Conservation (phyloP, 2,888 invertebrate species). For the Plagiodera versicolora region DNA sequence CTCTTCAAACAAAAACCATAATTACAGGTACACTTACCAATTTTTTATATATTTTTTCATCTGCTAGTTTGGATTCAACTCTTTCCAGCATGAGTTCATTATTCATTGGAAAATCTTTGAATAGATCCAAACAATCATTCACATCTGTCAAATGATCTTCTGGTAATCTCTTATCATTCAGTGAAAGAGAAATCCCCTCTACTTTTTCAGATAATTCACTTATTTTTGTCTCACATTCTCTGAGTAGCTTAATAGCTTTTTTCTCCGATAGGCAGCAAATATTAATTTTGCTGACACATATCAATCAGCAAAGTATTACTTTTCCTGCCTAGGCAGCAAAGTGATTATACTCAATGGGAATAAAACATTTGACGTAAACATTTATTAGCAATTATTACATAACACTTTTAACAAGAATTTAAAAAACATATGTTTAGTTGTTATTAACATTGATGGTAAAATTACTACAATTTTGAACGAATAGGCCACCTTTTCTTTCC, state of each 20-base stretch:
- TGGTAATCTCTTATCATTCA: conserved; percentile 6
- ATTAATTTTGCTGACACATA: no score
- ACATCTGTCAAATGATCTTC: neutral
- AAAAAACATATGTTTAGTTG: no score
- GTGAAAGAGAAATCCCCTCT: neutral
- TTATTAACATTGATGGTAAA: no score
- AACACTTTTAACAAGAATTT: no score
- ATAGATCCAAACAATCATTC: neutral
- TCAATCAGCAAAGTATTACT: no score
- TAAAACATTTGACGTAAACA: no score
- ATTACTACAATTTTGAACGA: no score
- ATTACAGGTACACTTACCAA: neutral
- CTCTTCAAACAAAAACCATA: neutral
- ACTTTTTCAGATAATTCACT: conserved; percentile 3
- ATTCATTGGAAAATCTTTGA: conserved; percentile 1
- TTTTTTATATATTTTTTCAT: conserved; percentile 4
- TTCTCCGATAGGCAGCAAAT: no score
- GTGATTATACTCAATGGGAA: no score
- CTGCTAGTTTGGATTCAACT: neutral
- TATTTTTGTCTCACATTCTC: conserved; percentile 6
- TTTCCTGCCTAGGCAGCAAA: no score
- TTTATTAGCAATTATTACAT: no score
- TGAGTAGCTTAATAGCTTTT: conserved; percentile 1
- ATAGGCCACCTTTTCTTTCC: no score
- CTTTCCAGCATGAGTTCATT: conserved; percentile 1